Conservation (phyloP, 2,113 vertebrate species). For the Muntiacus reevesi region DNA sequence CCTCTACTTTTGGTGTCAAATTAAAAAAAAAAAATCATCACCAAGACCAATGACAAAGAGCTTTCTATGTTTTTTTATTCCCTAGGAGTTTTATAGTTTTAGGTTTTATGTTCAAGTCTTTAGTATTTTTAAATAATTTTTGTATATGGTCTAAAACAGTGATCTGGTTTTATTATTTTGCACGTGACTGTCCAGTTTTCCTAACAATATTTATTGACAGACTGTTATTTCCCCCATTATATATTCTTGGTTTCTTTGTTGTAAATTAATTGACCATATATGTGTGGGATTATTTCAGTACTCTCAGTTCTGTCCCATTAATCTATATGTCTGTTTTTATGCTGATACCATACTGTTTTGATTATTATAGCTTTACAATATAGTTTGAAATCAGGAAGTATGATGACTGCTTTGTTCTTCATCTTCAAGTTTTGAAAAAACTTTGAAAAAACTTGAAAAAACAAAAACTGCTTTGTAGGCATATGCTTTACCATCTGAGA, state of each 20-base stretch:
- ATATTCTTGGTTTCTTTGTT: neutral
- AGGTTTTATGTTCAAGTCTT: neutral
- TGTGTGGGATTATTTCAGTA: neutral
- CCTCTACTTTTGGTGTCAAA: neutral
- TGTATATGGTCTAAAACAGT: neutral
- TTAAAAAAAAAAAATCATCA: neutral
- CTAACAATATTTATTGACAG: neutral
- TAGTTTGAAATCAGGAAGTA: neutral
- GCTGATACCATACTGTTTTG: neutral
- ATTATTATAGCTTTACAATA: neutral
- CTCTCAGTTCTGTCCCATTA: neutral
- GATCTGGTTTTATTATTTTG: neutral
- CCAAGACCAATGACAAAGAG: neutral
- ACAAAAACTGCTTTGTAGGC: neutral
- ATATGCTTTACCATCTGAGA: accelerated
- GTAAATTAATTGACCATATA: neutral
- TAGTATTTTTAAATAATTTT: neutral
- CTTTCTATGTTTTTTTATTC: neutral
- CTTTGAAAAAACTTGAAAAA: neutral
- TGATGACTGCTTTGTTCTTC: neutral
- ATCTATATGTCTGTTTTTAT: neutral
- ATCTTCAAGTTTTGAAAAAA: neutral
- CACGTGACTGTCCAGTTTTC: neutral
- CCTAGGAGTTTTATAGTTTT: neutral
- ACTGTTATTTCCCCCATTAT: neutral